Base-by-base conservation (phyloP, 2,888 invertebrate species). In the Harpagoxenus sublaevis region DNA sequence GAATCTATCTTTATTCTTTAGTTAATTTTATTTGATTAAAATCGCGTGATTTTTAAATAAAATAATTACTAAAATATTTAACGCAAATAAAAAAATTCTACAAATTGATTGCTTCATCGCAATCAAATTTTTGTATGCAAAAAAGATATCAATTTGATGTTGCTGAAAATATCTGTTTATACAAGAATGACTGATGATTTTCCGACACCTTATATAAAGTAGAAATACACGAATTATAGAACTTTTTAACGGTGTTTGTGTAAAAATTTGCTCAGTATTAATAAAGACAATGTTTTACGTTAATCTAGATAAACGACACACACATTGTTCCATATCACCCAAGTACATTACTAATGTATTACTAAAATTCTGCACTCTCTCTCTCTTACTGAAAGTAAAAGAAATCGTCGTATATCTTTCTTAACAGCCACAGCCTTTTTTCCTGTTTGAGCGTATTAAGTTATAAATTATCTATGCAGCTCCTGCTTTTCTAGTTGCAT, bases 401-500 rank as follows among this genome's bases (percentile, higher is more conserved):
- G 12, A 71, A 48, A n/a, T 48, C 23, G 31, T 18, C n/a, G 15
- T 82, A 68, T 45, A 68, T 79, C 63, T 83, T 57, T 31, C 74
- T 53, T 65, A 62, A 73, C 62, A 39, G 23, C 55, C 31, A 39
- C 10, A 66, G 15, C 35, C 39, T n/a, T 82, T 78, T 87, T 78
- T 70, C 18, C 28, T 51, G 10, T 68, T 81, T 81, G 45, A 68
- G 9, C 9, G 70, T 84, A 86, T 88, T 75, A 65, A 75, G 68
- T 85, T 86, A 86, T 86, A 86, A 89, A 89, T 89, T 86, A 88
- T 85, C 63, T 62, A 63, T 65, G 68, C 84, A 87, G 39, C 66
- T 74, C 28, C 42, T 60, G n/a, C 60, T 62, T 81, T 83, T 15
- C 39, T 81, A 23, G 65, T 79, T 88, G 79, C 62, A 74, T 62